Conservation (phyloP, 2,113 vertebrate species). For the Hassar affinis region DNA sequence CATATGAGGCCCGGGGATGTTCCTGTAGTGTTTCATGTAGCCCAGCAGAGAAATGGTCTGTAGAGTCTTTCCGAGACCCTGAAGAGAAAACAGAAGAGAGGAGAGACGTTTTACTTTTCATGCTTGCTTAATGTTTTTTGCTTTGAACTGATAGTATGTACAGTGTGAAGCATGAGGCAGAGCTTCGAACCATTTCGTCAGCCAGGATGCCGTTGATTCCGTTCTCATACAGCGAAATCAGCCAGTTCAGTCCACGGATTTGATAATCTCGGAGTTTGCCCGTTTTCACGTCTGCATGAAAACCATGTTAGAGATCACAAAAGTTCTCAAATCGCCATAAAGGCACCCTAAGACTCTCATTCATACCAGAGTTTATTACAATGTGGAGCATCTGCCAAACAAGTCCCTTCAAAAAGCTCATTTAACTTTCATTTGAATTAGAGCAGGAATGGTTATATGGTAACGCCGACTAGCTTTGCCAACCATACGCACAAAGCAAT, state of each 20-base stretch:
- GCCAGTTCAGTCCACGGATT: slow-evolving; percentile 94
- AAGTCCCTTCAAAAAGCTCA: too few relatives aligned
- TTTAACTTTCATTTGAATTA: too few relatives aligned
- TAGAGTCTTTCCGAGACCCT: slow-evolving; percentile 97
- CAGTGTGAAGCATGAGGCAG: too few relatives aligned
- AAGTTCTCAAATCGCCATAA: neutral
- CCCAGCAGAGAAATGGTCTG: slow-evolving; percentile 97
- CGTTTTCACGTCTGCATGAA: slow-evolving; percentile 84
- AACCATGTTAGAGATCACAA: neutral
- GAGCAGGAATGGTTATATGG: too few relatives aligned
- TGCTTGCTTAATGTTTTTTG: neutral
- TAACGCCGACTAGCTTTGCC: too few relatives aligned
- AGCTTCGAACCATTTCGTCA: slow-evolving; percentile 89
- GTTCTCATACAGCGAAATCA: slow-evolving; percentile 98
- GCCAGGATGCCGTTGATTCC: slow-evolving; percentile 98
- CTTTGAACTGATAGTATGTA: too few relatives aligned
- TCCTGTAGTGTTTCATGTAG: slow-evolving; percentile 99
- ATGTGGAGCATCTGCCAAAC: too few relatives aligned
- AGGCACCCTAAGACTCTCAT: too few relatives aligned
- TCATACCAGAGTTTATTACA: too few relatives aligned
- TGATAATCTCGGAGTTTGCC: slow-evolving; percentile 97
- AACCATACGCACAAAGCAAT: too few relatives aligned
- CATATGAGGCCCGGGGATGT: slow-evolving; percentile 98
- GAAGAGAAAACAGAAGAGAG: slow-evolving; percentile 13
- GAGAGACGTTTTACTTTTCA: neutral